phyloP scores from a whole-genome alignment of 2,888 invertebrate genomes.

The Cantharis rustica region DNA sequence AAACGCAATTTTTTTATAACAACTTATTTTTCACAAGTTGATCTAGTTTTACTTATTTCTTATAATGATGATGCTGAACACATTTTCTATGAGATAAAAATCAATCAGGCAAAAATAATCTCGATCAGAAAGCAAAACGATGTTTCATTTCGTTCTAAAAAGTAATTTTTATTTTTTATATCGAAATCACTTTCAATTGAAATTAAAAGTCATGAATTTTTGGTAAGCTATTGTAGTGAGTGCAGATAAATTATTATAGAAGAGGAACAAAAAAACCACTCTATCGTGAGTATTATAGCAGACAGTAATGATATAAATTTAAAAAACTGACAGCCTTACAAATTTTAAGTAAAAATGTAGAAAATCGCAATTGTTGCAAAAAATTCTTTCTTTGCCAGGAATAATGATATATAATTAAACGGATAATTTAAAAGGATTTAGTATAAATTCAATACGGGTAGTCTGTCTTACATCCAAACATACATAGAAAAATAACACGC shows the following conservation, averaged over 20 bases:
- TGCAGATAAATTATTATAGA: background rate
- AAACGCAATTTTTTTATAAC: background rate
- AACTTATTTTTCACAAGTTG: background rate
- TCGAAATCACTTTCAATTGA: background rate
- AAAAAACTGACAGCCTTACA: background rate
- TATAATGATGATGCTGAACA: background rate
- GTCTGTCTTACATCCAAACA: too few species aligned
- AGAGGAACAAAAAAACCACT: background rate
- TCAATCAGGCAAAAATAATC: conserved; percentile 2
- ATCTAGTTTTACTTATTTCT: background rate
- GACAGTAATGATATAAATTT: background rate
- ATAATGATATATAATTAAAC: background rate
- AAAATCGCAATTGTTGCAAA: background rate
- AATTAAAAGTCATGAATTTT: background rate
- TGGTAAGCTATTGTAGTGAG: background rate
- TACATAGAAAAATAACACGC: too few species aligned
- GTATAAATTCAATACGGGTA: background rate
- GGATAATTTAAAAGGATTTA: background rate
- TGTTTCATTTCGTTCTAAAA: background rate
- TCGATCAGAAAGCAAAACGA: conserved; percentile 5
- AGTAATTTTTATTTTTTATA: background rate
- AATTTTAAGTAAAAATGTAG: background rate
- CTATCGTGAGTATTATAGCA: background rate
- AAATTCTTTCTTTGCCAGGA: background rate
- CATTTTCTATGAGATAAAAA: background rate